Base-by-base conservation (phyloP, 2,888 invertebrate genomes). In the Aplocera efformata region DNA sequence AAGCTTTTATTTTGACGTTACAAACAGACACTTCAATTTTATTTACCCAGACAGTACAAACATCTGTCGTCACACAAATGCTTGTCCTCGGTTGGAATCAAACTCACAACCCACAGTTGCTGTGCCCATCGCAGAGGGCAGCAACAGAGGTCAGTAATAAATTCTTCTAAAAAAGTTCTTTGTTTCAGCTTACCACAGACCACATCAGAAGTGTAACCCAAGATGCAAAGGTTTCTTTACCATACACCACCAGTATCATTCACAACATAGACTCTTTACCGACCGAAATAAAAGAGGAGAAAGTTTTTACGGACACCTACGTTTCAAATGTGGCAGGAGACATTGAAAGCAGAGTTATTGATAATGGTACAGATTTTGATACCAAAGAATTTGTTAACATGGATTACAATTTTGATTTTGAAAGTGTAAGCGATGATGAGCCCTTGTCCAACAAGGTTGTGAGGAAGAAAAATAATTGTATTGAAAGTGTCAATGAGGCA, bases 131-230 rank as follows among this genome's bases (percentile, higher is more conserved):
- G n/a, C n/a, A n/a, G n/a, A n/a, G n/a, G n/a, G n/a, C n/a, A n/a
- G n/a, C n/a, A n/a, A n/a, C n/a, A n/a, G n/a, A n/a, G n/a, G n/a
- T n/a, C n/a, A n/a, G n/a, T n/a, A n/a, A n/a, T n/a, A n/a, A n/a
- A n/a, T n/a, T n/a, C n/a, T n/a, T n/a, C n/a, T n/a, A 17, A 3
- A 17, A 17, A 17, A 17, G 13, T 17, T 17, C 34, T 32, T 13
- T 20, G 8, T 53, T 51, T 26, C 62, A 72, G 72, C 22, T 67
- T 0, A 54, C 61, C 0, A 50, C 54, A 6, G 42, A 50, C 0
- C 49, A 60, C 3, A 47, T 69, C 4, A 44, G 52, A 7, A 42
- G 42, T 1, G 45, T 70, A 17, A 51, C 57, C 3, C 32, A 26
- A 17, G 1, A 38, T 48, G 17, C 13, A 9, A 43, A 53, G 5